phyloP scores from a whole-genome alignment of 2,888 invertebrate species.

The Xanthia icteritia region DNA sequence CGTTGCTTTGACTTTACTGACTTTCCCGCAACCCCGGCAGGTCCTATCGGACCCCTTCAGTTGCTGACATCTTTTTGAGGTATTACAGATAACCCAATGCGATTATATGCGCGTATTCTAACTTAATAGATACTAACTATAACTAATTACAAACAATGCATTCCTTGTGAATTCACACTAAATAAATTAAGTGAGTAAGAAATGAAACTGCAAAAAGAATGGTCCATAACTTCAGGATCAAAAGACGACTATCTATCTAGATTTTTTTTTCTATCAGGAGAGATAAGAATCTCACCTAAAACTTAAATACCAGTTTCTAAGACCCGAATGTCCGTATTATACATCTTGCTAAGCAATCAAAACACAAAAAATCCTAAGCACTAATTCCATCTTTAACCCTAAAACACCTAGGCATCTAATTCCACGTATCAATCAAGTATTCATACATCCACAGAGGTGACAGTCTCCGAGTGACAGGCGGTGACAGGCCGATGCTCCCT shows the following conservation, averaged over 20 bases:
- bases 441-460: slow-evolving; percentile 62
- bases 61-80: no score
- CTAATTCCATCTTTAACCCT: slow-evolving; percentile 11
- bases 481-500: slow-evolving; percentile 73
- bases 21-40: no score
- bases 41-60: no score
- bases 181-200: not conserved
- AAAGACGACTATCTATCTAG: no score
- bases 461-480: slow-evolving; percentile 58
- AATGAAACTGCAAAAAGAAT: not conserved
- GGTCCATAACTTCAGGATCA: not conserved
- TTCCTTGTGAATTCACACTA: no score
- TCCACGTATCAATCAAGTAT: slow-evolving; percentile 68
- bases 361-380: not conserved
- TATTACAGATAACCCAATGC: no score
- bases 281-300: not conserved
- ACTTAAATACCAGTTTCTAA: not conserved
- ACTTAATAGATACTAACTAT: no score
- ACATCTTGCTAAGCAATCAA: not conserved
- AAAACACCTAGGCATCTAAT: slow-evolving; percentile 51
- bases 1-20: no score
- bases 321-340: not conserved
- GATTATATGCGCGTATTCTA: no score
- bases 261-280: not conserved
- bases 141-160: no score